Conservation (phyloP, 2,113 vertebrate species). For the Chinchilla lanigera region DNA sequence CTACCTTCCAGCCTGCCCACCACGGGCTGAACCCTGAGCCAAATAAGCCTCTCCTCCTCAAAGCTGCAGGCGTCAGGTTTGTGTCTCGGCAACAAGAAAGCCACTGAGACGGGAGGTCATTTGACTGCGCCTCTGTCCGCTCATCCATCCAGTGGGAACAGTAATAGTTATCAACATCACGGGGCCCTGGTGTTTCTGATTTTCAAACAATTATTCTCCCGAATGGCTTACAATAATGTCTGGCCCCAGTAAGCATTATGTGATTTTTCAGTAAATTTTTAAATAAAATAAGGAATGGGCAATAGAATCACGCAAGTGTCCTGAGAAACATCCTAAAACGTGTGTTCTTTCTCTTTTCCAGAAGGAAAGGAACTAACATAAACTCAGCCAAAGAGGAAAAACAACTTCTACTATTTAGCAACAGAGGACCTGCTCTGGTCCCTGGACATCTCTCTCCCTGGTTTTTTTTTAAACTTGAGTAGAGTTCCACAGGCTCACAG, state of each 20-base stretch:
- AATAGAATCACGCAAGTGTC: background rate
- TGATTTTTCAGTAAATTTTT: background rate
- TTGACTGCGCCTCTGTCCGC: background rate
- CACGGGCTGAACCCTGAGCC: background rate
- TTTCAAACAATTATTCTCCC: background rate
- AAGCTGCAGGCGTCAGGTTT: background rate
- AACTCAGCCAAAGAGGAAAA: background rate
- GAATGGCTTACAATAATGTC: background rate
- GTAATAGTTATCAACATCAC: background rate
- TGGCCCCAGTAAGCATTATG: too few species aligned
- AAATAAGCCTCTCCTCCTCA: background rate
- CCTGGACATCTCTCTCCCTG: background rate
- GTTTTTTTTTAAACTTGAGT: background rate
- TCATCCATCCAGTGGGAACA: background rate
- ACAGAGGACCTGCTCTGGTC: rapidly evolving
- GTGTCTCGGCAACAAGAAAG: background rate
- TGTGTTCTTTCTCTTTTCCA: background rate
- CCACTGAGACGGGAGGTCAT: rapidly evolving
- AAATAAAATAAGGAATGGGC: background rate
- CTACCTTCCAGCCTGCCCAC: background rate
- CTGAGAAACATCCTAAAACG: rapidly evolving
- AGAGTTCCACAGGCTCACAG: background rate
- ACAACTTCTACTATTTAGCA: too few species aligned
- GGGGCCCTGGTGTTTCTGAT: background rate
- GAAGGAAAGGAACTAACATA: background rate